A percentile compares a stretch with the other conserved stretches of the same genome.
Conservation (phyloP, 2,888 invertebrate species). For the Chorisops tibialis region DNA sequence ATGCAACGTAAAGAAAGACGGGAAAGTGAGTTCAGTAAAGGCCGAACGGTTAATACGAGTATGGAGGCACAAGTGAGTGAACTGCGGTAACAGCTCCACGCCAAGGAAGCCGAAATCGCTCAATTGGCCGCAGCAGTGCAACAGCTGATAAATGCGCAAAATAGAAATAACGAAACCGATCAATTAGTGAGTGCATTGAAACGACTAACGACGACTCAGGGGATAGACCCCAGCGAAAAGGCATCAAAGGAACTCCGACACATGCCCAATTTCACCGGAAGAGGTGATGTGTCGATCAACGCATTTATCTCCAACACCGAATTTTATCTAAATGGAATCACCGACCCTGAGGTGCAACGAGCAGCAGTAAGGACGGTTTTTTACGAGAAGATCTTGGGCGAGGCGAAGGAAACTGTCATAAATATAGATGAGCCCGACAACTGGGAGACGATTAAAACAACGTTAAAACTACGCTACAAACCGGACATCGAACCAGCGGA, state of each 20-base stretch:
- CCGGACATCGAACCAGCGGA: conserved; percentile 4
- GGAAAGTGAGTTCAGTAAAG: too few species aligned
- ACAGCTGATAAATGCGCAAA: not conserved
- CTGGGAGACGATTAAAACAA: not conserved
- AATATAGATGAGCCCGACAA: not conserved
- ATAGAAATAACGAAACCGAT: not conserved
- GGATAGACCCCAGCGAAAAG: not conserved
- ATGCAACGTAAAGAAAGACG: too few species aligned
- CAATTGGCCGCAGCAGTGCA: conserved; percentile 5
- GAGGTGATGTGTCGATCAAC: conserved; percentile 5
- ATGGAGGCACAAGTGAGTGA: conserved; percentile 5
- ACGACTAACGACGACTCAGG: not conserved
- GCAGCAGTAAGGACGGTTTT: too few species aligned
- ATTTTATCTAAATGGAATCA: not conserved
- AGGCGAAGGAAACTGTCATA: not conserved
- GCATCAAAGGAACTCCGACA: not conserved
- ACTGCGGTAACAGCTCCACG: not conserved
- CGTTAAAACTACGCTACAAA: not conserved
- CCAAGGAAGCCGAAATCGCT: not conserved
- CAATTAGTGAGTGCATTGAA: not conserved
- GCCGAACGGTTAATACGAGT: too few species aligned
- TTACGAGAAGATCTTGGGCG: conserved; percentile 4
- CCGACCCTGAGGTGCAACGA: not conserved
- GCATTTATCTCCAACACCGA: not conserved
- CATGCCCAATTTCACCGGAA: not conserved